Percentiles rank a stretch among this genome's conserved stretches.
Conservation (phyloP, 2,113 vertebrate species). For the Erpornis zantholeuca region DNA sequence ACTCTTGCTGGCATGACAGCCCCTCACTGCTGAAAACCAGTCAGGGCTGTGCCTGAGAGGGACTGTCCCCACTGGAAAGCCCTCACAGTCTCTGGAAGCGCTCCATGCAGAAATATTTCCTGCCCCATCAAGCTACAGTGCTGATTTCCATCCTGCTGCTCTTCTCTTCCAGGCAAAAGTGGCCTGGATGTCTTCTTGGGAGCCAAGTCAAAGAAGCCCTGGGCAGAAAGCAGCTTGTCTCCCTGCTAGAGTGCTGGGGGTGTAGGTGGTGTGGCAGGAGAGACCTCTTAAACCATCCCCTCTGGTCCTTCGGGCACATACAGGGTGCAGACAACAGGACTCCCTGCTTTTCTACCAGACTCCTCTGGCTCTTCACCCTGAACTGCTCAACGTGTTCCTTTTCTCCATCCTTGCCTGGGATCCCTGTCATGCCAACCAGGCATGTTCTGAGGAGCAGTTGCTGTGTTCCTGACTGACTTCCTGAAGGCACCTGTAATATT, state of each 20-base stretch:
- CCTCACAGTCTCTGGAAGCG: accelerated
- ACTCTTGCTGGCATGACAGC: accelerated
- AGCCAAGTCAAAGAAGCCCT: background rate
- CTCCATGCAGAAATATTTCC: accelerated
- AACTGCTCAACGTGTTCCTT: background rate
- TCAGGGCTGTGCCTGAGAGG: background rate
- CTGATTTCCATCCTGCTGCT: background rate
- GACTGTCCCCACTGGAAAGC: background rate
- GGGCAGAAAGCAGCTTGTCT: background rate
- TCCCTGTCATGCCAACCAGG: background rate
- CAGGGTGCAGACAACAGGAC: background rate
- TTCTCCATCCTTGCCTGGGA: background rate
- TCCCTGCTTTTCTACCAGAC: background rate
- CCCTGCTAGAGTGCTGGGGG: background rate
- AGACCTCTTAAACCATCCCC: background rate
- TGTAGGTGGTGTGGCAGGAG: background rate
- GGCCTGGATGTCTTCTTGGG: background rate
- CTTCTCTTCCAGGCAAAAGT: background rate
- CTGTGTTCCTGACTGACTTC: background rate
- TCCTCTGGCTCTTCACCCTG: background rate
- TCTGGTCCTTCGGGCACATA: background rate
- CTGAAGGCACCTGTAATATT: background rate
- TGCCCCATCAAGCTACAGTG: background rate
- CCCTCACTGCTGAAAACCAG: accelerated
- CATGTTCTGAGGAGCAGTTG: accelerated